Base-by-base conservation (phyloP, 2,888 invertebrate genomes). In the Dynastes tityus region DNA sequence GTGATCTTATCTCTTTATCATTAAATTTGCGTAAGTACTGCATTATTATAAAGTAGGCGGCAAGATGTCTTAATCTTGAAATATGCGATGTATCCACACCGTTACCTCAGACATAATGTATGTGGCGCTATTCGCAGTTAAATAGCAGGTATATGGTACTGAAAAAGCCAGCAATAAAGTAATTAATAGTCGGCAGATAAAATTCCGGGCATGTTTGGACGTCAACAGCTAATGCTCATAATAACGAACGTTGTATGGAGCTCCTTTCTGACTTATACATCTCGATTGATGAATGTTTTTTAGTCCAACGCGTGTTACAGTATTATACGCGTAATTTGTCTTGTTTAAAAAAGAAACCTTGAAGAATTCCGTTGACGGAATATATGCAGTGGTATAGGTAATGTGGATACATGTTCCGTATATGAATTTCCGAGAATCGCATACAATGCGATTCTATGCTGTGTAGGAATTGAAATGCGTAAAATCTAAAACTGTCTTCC, bases 291-390 rank as follows among this genome's bases (percentile, higher is more conserved):
- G 27, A 13, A 67, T 27, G 22, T 67, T 67, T 27, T 73, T 73
- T 61, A 73, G 37, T 37, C 40, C 55, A 37, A 29, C 37, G 32
- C 55, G 40, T 40, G 37, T 73, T 58, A 22, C 58, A 16, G 16
- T 73, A 37, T 73, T 73, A 27, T 73, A 55, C 37, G 13, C 9
- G 40, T 73, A 73, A 73, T 61, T 45, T 45, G 45, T 73, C 58
- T 45, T 49, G 61, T 61, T 74, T 74, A 45, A 74, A 74, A 61
- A 74, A 74, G 11, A 1, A 45, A 61, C 73, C 45, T 74, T 61
- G 13, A 61, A 55, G 73, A 74, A 74, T 74, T 61, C 22, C 13
- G 61, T 61, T 40, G 61, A 45, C 45, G 22, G 45, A 49, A 61
- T 74, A 74, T 61, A 61, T 73, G 73, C 58, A 16, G 0, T 16